Evolutionary conservation across 1,140 invertebrate genomes (phyloP), one percentile per base, ranked within the genome.

Genomic region (Drosophila arawakana): DNA sequence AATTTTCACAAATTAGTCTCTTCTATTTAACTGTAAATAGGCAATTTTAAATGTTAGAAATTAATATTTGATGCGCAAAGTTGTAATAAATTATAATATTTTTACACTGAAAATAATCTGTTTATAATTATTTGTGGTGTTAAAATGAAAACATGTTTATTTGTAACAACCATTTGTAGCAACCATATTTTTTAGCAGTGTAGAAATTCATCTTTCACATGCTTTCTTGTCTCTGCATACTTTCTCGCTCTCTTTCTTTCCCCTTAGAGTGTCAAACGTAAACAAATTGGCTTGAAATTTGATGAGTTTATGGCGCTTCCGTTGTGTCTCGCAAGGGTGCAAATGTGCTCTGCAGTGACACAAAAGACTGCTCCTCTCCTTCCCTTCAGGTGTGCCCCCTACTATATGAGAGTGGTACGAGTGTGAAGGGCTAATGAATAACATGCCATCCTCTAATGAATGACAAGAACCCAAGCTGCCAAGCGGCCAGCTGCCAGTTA

Each of bases 371-470:
- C 41, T 9, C 25, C 6, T 30, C 6, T 30, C 25, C 25, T 30
- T 3, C 25, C 25, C 25, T 30, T 30, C 4, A 30, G 6, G 25
- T 6, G 3, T 2, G 1, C 25, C 0, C 6, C 25, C 6, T 30
- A 6, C 6, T 30, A 2, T 30, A 3, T 6, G 10, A 8, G 54
- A 7, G 11, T 41, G 7, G 25, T 46, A 13, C 39, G 9, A 39
- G 60, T 34, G 41, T 1, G 13, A 4, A 11, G 34, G 47, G 50
- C 77, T 77, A 83, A 83, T 82, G 67, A 85, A 86, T 81, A 78
- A 79, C 65, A 86, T 73, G 79, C 72, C 54, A 81, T 71, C 58
- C 83, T 88, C 83, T 88, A 82, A 82, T 86, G 82, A 86, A 88
- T 82, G 82, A 61, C 75, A 73, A 74, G 68, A 47, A 34, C 13